Evolutionary conservation across 2,888 invertebrate genomes (phyloP).

Genomic region (Stramonita haemastoma): DNA sequence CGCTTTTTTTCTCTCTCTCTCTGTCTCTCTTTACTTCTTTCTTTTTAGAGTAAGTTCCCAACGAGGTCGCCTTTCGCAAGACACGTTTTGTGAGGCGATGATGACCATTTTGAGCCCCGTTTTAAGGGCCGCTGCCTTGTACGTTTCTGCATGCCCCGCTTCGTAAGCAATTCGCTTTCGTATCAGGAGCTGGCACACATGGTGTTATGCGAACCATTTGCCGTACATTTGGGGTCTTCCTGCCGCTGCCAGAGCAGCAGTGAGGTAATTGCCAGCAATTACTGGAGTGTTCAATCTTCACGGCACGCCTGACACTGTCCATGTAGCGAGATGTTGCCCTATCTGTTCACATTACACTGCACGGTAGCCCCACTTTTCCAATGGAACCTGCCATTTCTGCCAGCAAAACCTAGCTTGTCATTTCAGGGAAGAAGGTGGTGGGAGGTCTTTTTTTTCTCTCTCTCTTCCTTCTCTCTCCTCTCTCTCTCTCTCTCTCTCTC

Average conservation of each 20-base stretch:
- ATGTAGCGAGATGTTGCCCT: neutral
- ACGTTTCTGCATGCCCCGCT: slow-evolving; percentile 8
- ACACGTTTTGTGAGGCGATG: slow-evolving; percentile 25
- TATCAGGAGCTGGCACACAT: slow-evolving; percentile 24
- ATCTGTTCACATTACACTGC: neutral
- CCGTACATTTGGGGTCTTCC: slow-evolving; percentile 12
- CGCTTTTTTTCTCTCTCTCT: neutral
- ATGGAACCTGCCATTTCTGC: neutral
- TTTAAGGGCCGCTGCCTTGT: slow-evolving; percentile 9
- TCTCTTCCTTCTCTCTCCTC: neutral
- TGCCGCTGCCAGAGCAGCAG: slow-evolving; percentile 13
- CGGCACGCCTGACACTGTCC: neutral
- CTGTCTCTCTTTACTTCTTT: neutral
- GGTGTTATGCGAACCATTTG: slow-evolving; percentile 10
- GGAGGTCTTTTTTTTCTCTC: neutral
- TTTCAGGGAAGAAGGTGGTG: too few relatives aligned
- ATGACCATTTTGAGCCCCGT: slow-evolving; percentile 10
- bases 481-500: neutral
- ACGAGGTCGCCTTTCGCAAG: slow-evolving; percentile 18
- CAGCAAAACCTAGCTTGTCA: neutral
- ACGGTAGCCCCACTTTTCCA: slow-evolving; percentile 1
- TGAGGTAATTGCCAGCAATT: slow-evolving; percentile 23
- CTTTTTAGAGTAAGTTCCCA: neutral
- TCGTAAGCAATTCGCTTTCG: slow-evolving; percentile 23
- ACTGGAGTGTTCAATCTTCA: slow-evolving; percentile 23